phyloP scores from a whole-genome alignment of 2,113 vertebrate species.

The Solenodon paradoxus region DNA sequence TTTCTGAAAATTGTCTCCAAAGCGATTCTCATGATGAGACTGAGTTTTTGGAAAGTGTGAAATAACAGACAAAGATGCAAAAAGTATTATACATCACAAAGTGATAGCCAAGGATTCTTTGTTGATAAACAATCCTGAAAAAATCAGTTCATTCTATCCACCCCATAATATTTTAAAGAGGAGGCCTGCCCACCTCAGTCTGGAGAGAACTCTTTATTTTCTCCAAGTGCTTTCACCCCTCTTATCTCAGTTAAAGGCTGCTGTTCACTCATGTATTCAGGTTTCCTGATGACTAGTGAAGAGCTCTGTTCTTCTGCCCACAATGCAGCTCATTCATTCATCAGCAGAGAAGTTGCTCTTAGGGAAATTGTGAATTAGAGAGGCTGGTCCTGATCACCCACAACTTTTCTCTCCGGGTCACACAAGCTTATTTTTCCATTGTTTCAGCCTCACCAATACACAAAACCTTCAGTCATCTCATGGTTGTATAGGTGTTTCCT shows the following conservation, averaged over 20 bases:
- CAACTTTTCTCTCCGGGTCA: neutral
- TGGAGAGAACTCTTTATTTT: neutral
- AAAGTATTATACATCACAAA: neutral
- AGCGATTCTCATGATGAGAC: slow-evolving; percentile 33
- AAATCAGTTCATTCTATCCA: neutral
- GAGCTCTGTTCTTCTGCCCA: neutral
- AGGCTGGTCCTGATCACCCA: neutral
- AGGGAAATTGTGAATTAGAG: neutral
- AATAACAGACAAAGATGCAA: neutral
- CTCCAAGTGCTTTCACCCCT: neutral
- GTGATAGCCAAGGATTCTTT: neutral
- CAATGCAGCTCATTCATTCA: neutral
- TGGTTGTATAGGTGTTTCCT: neutral
- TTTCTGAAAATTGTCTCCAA: slow-evolving; percentile 35
- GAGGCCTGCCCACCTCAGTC: neutral
- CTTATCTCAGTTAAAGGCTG: neutral
- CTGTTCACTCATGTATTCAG: neutral
- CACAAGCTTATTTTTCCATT: neutral
- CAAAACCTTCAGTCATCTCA: neutral
- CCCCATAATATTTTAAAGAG: neutral
- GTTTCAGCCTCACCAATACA: neutral
- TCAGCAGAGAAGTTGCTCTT: neutral
- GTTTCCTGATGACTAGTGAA: neutral
- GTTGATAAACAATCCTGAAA: neutral
- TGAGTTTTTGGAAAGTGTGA: slow-evolving; percentile 16